Percentiles rank a stretch among this genome's conserved stretches.
Evolutionary conservation across 2,888 invertebrate genomes (phyloP).

Genomic region (Phengaris arion): DNA sequence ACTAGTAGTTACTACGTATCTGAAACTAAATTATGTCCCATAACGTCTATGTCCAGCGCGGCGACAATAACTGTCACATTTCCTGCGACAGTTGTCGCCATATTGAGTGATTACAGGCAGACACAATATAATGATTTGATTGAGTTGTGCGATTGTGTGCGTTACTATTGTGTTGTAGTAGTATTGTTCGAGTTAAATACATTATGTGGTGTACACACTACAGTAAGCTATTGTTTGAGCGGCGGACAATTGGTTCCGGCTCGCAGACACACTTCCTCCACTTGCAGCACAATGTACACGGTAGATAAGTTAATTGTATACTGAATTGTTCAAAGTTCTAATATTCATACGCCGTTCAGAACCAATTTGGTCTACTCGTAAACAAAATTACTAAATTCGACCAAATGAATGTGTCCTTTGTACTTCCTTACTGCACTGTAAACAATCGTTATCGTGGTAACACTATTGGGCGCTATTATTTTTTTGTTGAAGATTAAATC

Average conservation of each 20-base stretch:
- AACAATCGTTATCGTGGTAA: no score
- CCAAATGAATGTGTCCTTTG: no score
- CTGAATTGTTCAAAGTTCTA: no score
- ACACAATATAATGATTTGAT: neutral
- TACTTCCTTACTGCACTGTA: no score
- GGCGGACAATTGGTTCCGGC: slow-evolving; percentile 12
- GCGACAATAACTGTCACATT: neutral
- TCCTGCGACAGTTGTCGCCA: neutral
- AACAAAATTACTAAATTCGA: no score
- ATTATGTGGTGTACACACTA: neutral
- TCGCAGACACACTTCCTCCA: neutral
- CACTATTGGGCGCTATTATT: no score
- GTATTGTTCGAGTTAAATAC: neutral
- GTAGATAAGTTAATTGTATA: no score
- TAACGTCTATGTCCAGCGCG: neutral
- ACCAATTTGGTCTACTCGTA: no score
- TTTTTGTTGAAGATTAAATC: no score
- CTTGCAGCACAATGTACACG: no score
- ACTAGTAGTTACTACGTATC: neutral
- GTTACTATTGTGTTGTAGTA: neutral
- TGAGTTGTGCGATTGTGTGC: neutral
- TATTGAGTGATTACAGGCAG: neutral
- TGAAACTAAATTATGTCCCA: neutral
- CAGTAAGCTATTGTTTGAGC: neutral
- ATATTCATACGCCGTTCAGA: no score